Conservation (phyloP, 92 coral and sea anemone species). For the Virgularia gustaviana region DNA sequence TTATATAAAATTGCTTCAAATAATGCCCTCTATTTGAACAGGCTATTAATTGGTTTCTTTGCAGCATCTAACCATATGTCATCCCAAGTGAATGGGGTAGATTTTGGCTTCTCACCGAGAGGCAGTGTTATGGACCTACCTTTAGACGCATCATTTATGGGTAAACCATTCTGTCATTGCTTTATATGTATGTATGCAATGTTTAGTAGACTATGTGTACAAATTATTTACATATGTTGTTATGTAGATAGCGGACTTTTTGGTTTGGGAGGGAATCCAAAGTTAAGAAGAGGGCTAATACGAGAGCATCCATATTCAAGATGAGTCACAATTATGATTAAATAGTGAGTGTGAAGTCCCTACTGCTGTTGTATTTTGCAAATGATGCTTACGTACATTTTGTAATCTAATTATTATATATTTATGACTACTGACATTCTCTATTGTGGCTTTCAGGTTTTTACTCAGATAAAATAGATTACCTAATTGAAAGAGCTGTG, state of each 20-base stretch:
- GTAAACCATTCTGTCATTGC: no score
- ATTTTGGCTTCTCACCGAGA: slow-evolving; percentile 29
- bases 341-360: no score
- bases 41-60: no score
- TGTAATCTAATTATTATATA: background rate
- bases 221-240: background rate
- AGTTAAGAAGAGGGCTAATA: slow-evolving; percentile 22
- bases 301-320: slow-evolving; percentile 42
- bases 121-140: slow-evolving; percentile 32
- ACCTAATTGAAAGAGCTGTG: no score
- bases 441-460: no score
- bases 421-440: no score
- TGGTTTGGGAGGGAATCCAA: slow-evolving; percentile 33
- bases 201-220: background rate
- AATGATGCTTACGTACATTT: background rate
- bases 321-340: background rate
- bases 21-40: no score
- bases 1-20: no score
- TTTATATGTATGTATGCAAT: background rate
- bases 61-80: slow-evolving; percentile 20
- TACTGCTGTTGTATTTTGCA: background rate
- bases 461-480: no score
- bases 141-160: slow-evolving; percentile 32
- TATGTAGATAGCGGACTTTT: slow-evolving; percentile 23
- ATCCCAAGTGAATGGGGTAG: slow-evolving; percentile 19